Evolutionary conservation across 2,113 vertebrate genomes (phyloP), one percentile per base, ranked within the genome.

Genomic region (Gasterosteus aculeatus): DNA sequence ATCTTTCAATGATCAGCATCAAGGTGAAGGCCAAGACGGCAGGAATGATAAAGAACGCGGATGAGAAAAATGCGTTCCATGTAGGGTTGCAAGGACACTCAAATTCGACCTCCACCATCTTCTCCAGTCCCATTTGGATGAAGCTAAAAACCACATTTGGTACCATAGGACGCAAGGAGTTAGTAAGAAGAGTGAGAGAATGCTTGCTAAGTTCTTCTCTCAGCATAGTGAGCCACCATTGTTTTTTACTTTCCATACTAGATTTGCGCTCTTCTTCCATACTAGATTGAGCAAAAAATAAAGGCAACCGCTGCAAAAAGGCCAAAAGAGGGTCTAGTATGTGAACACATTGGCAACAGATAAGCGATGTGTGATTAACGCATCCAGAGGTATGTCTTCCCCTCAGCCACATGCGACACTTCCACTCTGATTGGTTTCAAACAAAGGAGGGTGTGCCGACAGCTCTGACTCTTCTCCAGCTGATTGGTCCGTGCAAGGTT

Each of bases 141-240:
- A 95, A 94, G 53, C 92, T 89, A 68, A 94, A 93, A 67, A 86
- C 93, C 87, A 92, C 92, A 75, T 94, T 94, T 65, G 93, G 93
- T 31, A 89, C 91, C 90, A 95, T 82, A 64, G 91, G 93, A 88
- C 91, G 93, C 83, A n/a, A n/a, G n/a, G n/a, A n/a, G n/a, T n/a
- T n/a, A n/a, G n/a, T n/a, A n/a, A n/a, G n/a, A n/a, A n/a, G n/a
- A n/a, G n/a, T n/a, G n/a, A n/a, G 22, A 64, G 91, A 92, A 88
- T 91, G 93, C 83, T 94, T 91, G 88, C 92, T 91, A 85, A 95
- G 89, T 86, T 93, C 93, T 86, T 93, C 91, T 88, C 93, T 95
- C 88, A 95, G 92, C 85, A 83, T 91, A 85, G 88, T 90, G 66
- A 94, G 91, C 94, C 0, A 35, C 33, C 93, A 94, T n/a, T n/a